Evolutionary conservation across 2,888 invertebrate genomes (phyloP).

Genomic region (Tetramorium bicarinatum): DNA sequence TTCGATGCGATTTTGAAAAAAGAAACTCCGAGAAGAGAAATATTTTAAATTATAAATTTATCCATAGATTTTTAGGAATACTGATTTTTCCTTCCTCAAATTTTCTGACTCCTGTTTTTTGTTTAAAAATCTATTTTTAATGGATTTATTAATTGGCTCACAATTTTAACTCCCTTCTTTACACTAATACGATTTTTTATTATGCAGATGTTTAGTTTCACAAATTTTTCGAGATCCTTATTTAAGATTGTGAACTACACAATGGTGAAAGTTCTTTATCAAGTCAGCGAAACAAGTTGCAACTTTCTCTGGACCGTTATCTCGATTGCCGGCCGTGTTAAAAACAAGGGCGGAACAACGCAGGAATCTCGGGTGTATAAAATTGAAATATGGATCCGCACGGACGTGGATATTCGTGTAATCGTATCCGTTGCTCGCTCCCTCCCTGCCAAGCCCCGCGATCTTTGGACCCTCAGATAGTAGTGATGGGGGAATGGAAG

Average conservation of each 20-base stretch:
- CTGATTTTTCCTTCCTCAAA: neutral
- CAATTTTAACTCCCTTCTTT: neutral
- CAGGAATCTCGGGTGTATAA: constrained; percentile 48
- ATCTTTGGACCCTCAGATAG: constrained; percentile 49
- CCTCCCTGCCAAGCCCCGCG: constrained; percentile 7
- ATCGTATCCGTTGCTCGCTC: constrained; percentile 60
- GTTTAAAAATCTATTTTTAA: neutral
- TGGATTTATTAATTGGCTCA: neutral
- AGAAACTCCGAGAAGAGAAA: neutral
- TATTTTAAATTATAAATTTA: neutral
- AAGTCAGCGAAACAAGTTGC: constrained; percentile 14
- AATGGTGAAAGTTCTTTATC: constrained; percentile 11
- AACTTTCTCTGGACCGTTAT: constrained; percentile 29
- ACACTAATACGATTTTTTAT: neutral
- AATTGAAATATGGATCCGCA: constrained; percentile 52
- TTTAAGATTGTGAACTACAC: neutral
- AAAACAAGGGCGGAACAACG: constrained; percentile 43
- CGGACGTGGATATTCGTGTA: constrained; percentile 64
- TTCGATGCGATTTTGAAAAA: neutral
- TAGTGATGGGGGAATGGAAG: constrained; percentile 57
- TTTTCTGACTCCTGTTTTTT: neutral
- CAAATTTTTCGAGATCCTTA: neutral
- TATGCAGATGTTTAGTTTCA: neutral
- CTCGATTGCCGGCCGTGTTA: constrained; percentile 29
- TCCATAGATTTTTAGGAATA: neutral